These are phyloP conservation scores for Rostratula benghalensis DNA, from an alignment of 2,113 vertebrate genomes.

Conservation along the genomic window DNA sequence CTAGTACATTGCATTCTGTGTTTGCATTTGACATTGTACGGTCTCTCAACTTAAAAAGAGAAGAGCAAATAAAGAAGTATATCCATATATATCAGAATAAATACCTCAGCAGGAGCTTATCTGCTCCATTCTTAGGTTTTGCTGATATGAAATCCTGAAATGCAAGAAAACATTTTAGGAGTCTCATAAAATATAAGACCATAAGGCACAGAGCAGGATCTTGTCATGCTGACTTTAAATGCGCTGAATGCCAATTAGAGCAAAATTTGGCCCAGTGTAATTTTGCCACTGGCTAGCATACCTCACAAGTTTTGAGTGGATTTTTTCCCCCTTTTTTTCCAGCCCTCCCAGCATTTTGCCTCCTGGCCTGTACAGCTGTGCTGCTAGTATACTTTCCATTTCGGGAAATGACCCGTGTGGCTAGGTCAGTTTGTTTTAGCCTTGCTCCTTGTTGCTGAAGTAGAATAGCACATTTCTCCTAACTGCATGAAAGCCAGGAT, in stretches of 20 bases:
- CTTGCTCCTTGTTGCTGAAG: slow-evolving; percentile 41
- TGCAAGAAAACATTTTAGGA: background rate
- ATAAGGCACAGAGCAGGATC: background rate
- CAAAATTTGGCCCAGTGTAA: slow-evolving; percentile 1
- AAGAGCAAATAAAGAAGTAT: background rate
- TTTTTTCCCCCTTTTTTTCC: background rate
- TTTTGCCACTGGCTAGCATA: slow-evolving; percentile 28
- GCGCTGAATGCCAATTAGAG: slow-evolving; percentile 2
- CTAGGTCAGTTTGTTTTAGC: slow-evolving; percentile 68
- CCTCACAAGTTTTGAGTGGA: slow-evolving; percentile 3
- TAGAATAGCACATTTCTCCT: slow-evolving; percentile 49
- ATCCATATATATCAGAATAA: background rate
- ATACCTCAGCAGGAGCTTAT: background rate
- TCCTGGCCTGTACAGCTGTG: slow-evolving; percentile 53
- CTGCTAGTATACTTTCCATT: slow-evolving; percentile 27
- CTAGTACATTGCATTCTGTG: background rate
- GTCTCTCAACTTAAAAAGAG: background rate
- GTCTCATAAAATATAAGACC: background rate
- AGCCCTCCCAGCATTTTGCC: slow-evolving; percentile 1
- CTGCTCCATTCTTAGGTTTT: background rate
- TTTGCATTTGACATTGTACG: background rate
- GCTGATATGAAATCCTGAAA: slow-evolving; percentile 7
- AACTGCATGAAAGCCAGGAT: slow-evolving; percentile 20
- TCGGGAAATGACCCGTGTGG: slow-evolving; percentile 57
- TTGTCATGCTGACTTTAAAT: slow-evolving; percentile 14